These are phyloP conservation scores for Molanna angustata DNA, from an alignment of 2,888 invertebrate genomes.

Conservation along the genomic window DNA sequence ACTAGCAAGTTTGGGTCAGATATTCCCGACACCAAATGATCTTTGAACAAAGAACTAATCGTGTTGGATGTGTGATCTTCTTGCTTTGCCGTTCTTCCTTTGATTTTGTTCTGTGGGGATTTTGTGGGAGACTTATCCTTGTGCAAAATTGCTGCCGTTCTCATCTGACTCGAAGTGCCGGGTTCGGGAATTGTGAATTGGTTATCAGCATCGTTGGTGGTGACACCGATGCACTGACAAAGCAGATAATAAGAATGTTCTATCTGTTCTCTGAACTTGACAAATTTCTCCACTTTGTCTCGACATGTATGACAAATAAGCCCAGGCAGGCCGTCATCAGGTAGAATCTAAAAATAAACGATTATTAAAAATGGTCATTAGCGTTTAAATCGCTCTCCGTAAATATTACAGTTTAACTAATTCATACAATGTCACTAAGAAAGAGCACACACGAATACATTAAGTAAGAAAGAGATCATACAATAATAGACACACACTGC, in stretches of 20 bases:
- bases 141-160: not conserved
- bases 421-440: too few relatives aligned
- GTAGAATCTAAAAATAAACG: constrained; percentile 33
- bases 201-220: constrained; percentile 13
- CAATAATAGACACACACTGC: too few relatives aligned
- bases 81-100: not conserved
- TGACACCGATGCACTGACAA: constrained; percentile 31
- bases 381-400: too few relatives aligned
- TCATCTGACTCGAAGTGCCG: not conserved
- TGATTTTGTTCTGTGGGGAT: not conserved
- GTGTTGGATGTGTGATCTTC: constrained; percentile 2
- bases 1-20: constrained; percentile 15
- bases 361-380: too few relatives aligned
- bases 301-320: constrained; percentile 36
- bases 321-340: constrained; percentile 36
- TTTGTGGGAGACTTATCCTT: not conserved
- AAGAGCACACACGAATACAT: too few relatives aligned
- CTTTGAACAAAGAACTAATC: constrained; percentile 17
- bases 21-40: constrained; percentile 21
- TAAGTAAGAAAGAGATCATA: too few relatives aligned
- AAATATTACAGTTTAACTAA: too few relatives aligned
- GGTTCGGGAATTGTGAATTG: not conserved
- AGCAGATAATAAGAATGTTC: constrained; percentile 37
- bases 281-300: constrained; percentile 36
- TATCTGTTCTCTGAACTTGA: constrained; percentile 37